A percentile compares a stretch with the other conserved stretches of the same genome.
phyloP scores from a whole-genome alignment of 1,140 invertebrate species.

The Ooceraea biroi region DNA sequence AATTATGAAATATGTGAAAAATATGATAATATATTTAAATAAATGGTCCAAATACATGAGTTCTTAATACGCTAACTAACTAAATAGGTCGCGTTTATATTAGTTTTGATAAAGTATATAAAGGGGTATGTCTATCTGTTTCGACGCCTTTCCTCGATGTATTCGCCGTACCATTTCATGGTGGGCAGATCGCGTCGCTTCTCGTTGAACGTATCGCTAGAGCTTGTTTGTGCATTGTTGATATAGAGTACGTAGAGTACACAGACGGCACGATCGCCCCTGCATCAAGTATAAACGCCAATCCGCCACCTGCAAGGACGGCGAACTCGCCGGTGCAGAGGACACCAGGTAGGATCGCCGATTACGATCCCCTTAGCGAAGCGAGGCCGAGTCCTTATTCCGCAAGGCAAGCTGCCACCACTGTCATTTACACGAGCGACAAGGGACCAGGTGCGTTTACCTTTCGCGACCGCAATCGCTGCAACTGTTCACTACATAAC shows the following conservation, averaged over 20 bases:
- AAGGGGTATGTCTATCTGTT: too few relatives aligned
- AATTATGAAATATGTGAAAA: too few relatives aligned
- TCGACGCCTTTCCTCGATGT: too few relatives aligned
- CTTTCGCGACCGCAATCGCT: slow-evolving; percentile 41
- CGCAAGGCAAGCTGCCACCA: slow-evolving; percentile 90
- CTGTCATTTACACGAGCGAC: slow-evolving; percentile 94
- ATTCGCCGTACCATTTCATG: not conserved
- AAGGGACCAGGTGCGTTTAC: slow-evolving; percentile 87
- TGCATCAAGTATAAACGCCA: slow-evolving; percentile 79
- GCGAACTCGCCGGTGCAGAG: slow-evolving; percentile 83
- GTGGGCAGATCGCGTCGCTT: slow-evolving; percentile 11
- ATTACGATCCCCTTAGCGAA: slow-evolving; percentile 92
- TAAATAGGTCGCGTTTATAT: too few relatives aligned
- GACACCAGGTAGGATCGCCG: slow-evolving; percentile 90
- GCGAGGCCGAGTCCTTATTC: slow-evolving; percentile 91
- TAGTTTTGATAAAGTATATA: too few relatives aligned
- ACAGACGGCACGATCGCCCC: slow-evolving; percentile 84
- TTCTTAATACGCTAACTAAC: too few relatives aligned
- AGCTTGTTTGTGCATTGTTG: slow-evolving; percentile 71
- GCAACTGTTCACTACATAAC: not conserved
- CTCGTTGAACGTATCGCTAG: slow-evolving; percentile 49
- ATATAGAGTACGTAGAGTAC: slow-evolving; percentile 85
- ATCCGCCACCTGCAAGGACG: slow-evolving; percentile 80
- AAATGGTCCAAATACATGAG: too few relatives aligned
- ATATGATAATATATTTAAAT: too few relatives aligned